Evolutionary conservation across 1,140 invertebrate species (phyloP).

Genomic region (Drosophila kanapiae): DNA sequence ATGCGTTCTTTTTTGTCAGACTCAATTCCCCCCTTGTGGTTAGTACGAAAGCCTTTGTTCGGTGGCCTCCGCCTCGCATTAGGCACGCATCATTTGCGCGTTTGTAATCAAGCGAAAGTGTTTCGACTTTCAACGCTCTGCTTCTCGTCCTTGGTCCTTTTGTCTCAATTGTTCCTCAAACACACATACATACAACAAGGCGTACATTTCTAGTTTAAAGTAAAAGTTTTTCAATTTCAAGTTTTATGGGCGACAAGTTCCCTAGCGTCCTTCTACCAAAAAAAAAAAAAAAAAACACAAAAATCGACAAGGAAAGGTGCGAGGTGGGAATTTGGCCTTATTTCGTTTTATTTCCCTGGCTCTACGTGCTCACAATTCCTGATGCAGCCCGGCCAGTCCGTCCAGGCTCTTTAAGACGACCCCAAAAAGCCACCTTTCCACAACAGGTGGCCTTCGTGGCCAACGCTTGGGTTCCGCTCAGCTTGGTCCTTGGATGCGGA

Average conservation of each 20-base stretch:
- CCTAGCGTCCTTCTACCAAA: slow-evolving; percentile 17
- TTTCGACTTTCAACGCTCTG: slow-evolving; percentile 57
- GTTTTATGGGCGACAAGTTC: slow-evolving; percentile 79
- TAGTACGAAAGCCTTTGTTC: slow-evolving; percentile 35
- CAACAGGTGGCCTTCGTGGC: slow-evolving; percentile 44
- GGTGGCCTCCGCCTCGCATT: slow-evolving; percentile 60
- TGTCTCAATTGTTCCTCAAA: slow-evolving; percentile 58
- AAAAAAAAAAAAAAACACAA: neutral
- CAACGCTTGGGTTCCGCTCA: slow-evolving; percentile 50
- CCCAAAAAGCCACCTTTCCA: slow-evolving; percentile 9
- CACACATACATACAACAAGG: slow-evolving; percentile 30
- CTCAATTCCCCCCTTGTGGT: slow-evolving; percentile 47
- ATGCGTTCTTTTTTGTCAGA: slow-evolving; percentile 21
- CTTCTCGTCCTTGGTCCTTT: slow-evolving; percentile 34
- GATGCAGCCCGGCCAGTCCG: slow-evolving; percentile 36
- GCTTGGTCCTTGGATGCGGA: slow-evolving; percentile 22
- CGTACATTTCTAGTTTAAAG: slow-evolving; percentile 69
- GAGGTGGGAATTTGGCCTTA: slow-evolving; percentile 61
- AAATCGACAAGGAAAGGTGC: neutral
- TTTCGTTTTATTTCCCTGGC: slow-evolving; percentile 71
- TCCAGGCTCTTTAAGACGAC: slow-evolving; percentile 22
- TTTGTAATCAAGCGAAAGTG: slow-evolving; percentile 84
- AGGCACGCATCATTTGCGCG: slow-evolving; percentile 82
- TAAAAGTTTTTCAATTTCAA: slow-evolving; percentile 83
- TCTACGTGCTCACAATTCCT: slow-evolving; percentile 68